phyloP scores from a whole-genome alignment of 92 coral and sea anemone genomes.

The Metridium senile region DNA sequence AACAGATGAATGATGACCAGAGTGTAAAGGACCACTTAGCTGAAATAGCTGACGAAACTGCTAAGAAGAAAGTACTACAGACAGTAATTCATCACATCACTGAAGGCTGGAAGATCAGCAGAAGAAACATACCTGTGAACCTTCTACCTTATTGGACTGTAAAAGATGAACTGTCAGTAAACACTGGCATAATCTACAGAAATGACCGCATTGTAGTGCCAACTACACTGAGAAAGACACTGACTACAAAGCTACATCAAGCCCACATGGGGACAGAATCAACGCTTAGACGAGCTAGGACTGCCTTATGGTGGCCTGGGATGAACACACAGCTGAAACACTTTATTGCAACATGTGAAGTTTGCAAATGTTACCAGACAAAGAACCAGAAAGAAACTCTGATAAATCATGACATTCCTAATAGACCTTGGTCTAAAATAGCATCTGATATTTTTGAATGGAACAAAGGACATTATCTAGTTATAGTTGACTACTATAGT shows the following conservation, averaged over 20 bases:
- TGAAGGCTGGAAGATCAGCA: conserved; percentile 2
- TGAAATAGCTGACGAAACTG: conserved; percentile 1
- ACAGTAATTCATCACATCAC: conserved; percentile 7
- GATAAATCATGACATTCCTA: conserved; percentile 23
- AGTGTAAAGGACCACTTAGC: conserved; percentile 17
- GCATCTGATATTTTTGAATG: conserved; percentile 33
- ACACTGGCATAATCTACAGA: conserved; percentile 28
- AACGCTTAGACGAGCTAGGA: conserved; percentile 18
- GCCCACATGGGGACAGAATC: conserved; percentile 28
- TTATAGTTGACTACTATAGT: conserved; percentile 34
- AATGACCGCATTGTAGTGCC: conserved; percentile 37
- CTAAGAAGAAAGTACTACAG: conserved; percentile 2
- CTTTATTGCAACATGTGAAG: conserved; percentile 37
- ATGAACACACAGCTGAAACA: conserved; percentile 21
- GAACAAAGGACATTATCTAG: conserved; percentile 29
- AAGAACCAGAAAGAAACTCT: conserved; percentile 22
- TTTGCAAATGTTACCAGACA: conserved; percentile 32
- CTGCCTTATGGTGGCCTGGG: conserved; percentile 31
- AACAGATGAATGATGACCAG: conserved; percentile 18
- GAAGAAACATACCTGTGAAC: neutral
- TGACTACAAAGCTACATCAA: conserved; percentile 36
- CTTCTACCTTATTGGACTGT: conserved; percentile 32
- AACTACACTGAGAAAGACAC: conserved; percentile 26
- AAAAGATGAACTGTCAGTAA: no score
- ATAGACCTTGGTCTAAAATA: conserved; percentile 37